Evolutionary conservation across 2,113 vertebrate species (phyloP), one percentile per base, ranked within the genome.

Genomic region (Etheostoma spectabile): DNA sequence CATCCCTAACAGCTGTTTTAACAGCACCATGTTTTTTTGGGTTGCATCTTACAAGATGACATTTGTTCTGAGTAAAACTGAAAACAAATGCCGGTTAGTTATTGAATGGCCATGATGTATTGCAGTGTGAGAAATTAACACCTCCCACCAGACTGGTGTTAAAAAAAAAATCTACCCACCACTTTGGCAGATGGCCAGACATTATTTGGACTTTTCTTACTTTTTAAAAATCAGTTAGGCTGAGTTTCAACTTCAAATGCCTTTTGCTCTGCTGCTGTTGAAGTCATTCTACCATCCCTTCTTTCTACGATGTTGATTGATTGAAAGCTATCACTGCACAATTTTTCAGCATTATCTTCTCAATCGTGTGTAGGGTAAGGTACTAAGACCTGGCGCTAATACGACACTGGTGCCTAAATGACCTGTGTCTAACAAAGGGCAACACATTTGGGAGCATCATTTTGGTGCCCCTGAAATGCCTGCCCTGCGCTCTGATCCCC

Each of bases 91-190:
- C 1, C 30, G 33, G 70, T 72, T 79, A 8, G 38, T 76, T 62
- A 66, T 57, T 79, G 56, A 83, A 71, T 71, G 77, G 33, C 53
- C 52, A 60, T 59, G 60, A 79, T 84, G 71, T 73, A 75, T 74
- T 63, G 62, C 38, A 51, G 53, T 27, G 64, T 55, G 68, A 85
- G 16, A 80, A 84, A 77, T 77, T 64, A 85, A 87, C 73, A 85
- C 79, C 57, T 87, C 84, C 86, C 67, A 87, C 78, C 64, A 53
- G 71, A 70, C 51, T 59, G 18, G 55, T 33, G 65, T 65, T 68
- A 33, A 75, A 75, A 42, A 74, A 63, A 78, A 62, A 68, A 49
- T 51, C 80, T 22, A 49, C 71, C 84, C 75, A 86, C 78, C 49
- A 64, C 45, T 74, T 68, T 82, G 77, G 86, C 61, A 72, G 49